Evolutionary conservation across 2,113 vertebrate species (phyloP), one percentile per base, ranked within the genome.

Genomic region (Aegotheles bennettii): DNA sequence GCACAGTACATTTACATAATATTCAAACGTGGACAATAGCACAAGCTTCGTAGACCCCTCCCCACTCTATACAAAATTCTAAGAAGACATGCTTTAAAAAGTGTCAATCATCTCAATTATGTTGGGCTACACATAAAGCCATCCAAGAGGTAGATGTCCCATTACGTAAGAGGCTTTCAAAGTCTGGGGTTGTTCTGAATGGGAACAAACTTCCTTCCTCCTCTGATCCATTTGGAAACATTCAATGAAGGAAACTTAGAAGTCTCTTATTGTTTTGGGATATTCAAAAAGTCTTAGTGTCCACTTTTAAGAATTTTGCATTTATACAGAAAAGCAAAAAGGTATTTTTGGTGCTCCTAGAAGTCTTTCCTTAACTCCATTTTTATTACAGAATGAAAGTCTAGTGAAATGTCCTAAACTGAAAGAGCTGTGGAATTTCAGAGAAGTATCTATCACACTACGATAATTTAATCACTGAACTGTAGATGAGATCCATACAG

Each of bases 31-130:
- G 40, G 68, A 24, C 57, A 68, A 23, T 19, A 36, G 12, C 10
- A 16, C 7, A 76, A n/a, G n/a, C n/a, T n/a, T n/a, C n/a, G 2
- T 3, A 67, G 47, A 45, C 4, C 5, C 3, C n/a, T n/a, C 6
- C 43, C 7, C 26, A 38, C 10, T 47, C n/a, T 5, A 14, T 6
- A 65, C 26, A 56, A 48, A 65, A 65, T 51, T 81, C 10, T 56
- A 74, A 69, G 26, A 74, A 69, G 26, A 47, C 10, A 24, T 18
- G 11, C 56, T 47, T 63, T 7, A 25, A 50, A 59, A 67, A 25
- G 5, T 20, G 9, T 43, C n/a, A 65, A 1, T 33, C 60, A 42
- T 69, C 51, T 47, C 69, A 87, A 87, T 47, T 23, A 54, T 23
- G 4, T 45, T 63, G 36, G 45, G 19, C 16, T 82, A 51, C 21